Conservation (phyloP, 2,888 invertebrate species). For the Sesia bembeciformis region DNA sequence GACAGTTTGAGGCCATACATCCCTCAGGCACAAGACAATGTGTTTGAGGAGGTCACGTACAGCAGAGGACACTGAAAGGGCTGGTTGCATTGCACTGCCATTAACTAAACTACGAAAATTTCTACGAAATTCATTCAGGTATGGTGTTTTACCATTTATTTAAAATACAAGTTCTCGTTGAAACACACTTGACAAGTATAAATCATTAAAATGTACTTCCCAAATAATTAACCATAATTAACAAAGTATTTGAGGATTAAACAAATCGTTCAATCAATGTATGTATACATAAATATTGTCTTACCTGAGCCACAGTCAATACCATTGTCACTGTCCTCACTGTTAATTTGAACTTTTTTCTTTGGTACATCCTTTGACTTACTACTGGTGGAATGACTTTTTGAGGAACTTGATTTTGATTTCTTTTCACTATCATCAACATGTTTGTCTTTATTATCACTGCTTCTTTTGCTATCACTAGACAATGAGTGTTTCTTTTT, state of each 20-base stretch:
- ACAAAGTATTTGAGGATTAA: not conserved
- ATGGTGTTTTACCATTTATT: no score
- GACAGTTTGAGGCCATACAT: no score
- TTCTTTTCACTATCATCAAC: constrained; percentile 30
- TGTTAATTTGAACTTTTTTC: constrained; percentile 41
- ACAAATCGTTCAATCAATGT: not conserved
- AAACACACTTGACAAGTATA: no score
- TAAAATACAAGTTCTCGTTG: no score
- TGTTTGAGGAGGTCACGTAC: no score
- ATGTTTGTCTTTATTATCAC: constrained; percentile 33
- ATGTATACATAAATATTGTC: not conserved
- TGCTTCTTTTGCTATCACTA: constrained; percentile 36
- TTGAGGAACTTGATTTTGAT: constrained; percentile 48
- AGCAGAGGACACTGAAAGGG: no score
- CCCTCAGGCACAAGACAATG: no score
- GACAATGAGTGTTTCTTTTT: constrained; percentile 43
- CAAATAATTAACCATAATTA: no score
- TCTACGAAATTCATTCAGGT: no score
- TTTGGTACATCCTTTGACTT: constrained; percentile 60
- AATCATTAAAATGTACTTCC: no score
- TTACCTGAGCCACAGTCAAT: constrained; percentile 81
- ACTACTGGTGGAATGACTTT: constrained; percentile 37
- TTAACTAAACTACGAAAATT: no score
- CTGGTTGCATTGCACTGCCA: no score
- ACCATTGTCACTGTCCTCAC: constrained; percentile 70